Base-by-base conservation (phyloP, 2,797 vertebrate genomes). In the Oophaga sylvatica region DNA sequence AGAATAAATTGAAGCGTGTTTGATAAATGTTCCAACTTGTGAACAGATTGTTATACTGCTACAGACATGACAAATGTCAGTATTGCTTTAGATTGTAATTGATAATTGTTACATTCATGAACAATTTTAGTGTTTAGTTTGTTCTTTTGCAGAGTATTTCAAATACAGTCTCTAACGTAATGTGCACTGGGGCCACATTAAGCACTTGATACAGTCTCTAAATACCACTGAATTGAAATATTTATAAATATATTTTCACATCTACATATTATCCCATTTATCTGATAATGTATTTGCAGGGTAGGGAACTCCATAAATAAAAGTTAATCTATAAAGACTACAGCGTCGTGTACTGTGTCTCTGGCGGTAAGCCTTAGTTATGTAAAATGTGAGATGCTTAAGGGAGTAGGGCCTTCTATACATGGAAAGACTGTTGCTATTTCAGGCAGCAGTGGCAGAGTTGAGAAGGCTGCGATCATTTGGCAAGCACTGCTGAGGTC, bases 351-450 rank as follows among this genome's bases (percentile, higher is more conserved):
- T 71, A 53, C 80, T 84, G 79, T 57, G 10, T 29, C 35, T 68
- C 17, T 60, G 62, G 87, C 70, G 63, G 56, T 87, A 76, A 90
- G 86, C 87, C 75, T 71, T 62, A 80, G 90, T 92, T 92, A 91
- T 90, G 87, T 92, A 91, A 91, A 91, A 88, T 88, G 85, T 67
- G 67, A 90, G 90, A 87, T 63, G 90, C 83, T 89, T 91, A 90
- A 91, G 84, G 84, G 90, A 91, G 91, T 85, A 76, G 90, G 83
- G 84, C 84, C 86, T 90, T 91, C 92, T 91, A 92, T 85, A 93
- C 90, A 92, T 92, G 92, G 93, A 91, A 87, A 81, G 83, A 87
- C 87, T 59, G 78, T 86, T 83, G 91, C 90, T 93, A 94, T 93
- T 93, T 93, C 91, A 90, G 90, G 91, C 84, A 88, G 87, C 65